These are phyloP conservation scores for Drosophila pseudoobscura DNA, from an alignment of 1,140 invertebrate species.

Conservation along the genomic window DNA sequence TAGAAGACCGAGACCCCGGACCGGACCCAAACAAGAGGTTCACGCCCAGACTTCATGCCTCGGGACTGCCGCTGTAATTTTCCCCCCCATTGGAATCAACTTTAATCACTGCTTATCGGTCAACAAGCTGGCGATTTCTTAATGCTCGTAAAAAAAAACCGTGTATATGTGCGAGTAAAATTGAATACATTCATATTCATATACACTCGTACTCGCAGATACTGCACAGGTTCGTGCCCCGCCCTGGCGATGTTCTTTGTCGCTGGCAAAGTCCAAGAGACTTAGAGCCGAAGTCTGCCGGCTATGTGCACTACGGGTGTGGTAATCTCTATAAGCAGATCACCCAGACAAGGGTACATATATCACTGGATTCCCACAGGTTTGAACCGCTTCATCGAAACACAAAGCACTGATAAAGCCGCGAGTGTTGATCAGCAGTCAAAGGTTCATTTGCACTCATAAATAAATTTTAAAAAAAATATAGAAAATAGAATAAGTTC, in stretches of 20 bases:
- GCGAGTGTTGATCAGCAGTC: constrained; percentile 9
- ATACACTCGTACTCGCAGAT: neutral
- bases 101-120: constrained; percentile 41
- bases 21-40: constrained; percentile 15
- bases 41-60: constrained; percentile 40
- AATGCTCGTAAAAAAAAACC: constrained; percentile 6
- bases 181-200: constrained; percentile 4
- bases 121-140: constrained; percentile 37
- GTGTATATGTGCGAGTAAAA: neutral
- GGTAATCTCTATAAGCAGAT: too few relatives aligned
- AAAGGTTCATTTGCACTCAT: constrained; percentile 25
- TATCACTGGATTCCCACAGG: constrained; percentile 20
- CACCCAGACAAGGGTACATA: too few relatives aligned
- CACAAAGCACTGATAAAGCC: constrained; percentile 45
- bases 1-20: constrained; percentile 6
- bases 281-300: too few relatives aligned
- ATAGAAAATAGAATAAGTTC: neutral
- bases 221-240: too few relatives aligned
- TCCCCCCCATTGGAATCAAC: constrained; percentile 28
- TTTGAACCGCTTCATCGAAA: constrained; percentile 24
- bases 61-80: constrained; percentile 27
- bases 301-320: too few relatives aligned
- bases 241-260: too few relatives aligned
- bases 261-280: too few relatives aligned
- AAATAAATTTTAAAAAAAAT: too few relatives aligned